Conservation (phyloP, 2,888 invertebrate genomes). For the Lordiphosa andalusiaca region DNA sequence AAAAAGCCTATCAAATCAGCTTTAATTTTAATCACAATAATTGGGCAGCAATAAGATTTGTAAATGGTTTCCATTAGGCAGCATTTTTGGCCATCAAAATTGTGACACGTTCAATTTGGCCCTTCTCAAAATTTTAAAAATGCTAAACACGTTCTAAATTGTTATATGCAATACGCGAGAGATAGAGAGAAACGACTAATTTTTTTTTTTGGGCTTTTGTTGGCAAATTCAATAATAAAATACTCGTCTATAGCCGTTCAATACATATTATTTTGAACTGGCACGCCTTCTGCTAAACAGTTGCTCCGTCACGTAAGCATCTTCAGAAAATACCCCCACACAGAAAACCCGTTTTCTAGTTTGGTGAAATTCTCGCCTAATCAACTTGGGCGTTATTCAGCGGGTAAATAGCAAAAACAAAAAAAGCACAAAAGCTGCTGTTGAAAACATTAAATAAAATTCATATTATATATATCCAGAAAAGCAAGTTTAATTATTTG, state of each 20-base stretch:
- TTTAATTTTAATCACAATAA: conserved; percentile 47
- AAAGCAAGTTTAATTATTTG: conserved; percentile 18
- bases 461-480: conserved; percentile 37
- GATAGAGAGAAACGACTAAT: conserved; percentile 41
- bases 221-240: conserved; percentile 12
- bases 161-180: conserved; percentile 58
- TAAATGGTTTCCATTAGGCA: conserved; percentile 4
- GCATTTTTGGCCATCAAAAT: not conserved
- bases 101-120: conserved; percentile 36
- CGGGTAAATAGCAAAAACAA: conserved; percentile 9
- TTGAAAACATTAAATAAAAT: conserved; percentile 53
- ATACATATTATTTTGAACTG: conserved; percentile 24
- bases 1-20: conserved; percentile 30
- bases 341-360: conserved; percentile 56
- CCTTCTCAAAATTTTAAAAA: conserved; percentile 48
- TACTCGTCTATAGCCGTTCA: conserved; percentile 27
- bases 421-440: conserved; percentile 32
- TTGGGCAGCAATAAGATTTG: conserved; percentile 22
- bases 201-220: conserved; percentile 56
- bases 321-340: conserved; percentile 36
- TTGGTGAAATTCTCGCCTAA: conserved; percentile 56
- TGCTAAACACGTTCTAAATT: conserved; percentile 63
- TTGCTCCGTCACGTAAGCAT: conserved; percentile 55
- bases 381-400: conserved; percentile 32
- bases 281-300: conserved; percentile 51